phyloP scores from a whole-genome alignment of 2,113 vertebrate species.

The Cyanocitta stelleri region DNA sequence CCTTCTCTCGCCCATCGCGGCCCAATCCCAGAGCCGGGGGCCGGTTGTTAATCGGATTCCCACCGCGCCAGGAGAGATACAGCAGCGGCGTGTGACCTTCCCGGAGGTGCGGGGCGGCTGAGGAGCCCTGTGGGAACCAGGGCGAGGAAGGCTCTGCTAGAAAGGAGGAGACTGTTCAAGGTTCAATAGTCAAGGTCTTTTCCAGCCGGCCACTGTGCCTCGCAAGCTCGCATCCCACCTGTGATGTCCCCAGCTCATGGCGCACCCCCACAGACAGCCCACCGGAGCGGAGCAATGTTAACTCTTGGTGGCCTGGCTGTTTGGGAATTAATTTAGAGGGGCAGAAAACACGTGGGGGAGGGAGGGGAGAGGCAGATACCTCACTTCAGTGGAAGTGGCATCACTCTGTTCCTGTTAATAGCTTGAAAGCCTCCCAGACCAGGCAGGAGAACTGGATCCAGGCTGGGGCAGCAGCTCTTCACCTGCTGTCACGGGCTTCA shows the following conservation, averaged over 20 bases:
- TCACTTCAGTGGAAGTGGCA: neutral
- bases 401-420: neutral
- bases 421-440: neutral
- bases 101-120: neutral
- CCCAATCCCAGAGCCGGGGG: conserved; percentile 25
- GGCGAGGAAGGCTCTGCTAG: neutral
- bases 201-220: neutral
- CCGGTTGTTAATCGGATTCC: conserved; percentile 65
- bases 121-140: conserved; percentile 63
- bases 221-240: conserved; percentile 18
- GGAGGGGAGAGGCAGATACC: neutral
- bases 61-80: conserved; percentile 4
- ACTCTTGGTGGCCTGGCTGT: neutral
- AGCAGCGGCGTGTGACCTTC: conserved; percentile 53
- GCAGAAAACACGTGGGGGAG: fast-evolving
- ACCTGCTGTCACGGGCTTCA: fast-evolving
- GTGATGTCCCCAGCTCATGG: neutral
- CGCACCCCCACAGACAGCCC: neutral
- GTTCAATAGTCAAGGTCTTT: conserved; percentile 57
- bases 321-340: neutral
- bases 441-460: neutral
- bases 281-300: neutral
- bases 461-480: neutral
- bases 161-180: conserved; percentile 46
- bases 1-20: conserved; percentile 34